A percentile compares a stretch with the other conserved stretches of the same genome.
These are phyloP conservation scores for Acrossocheilus fasciatus DNA, from an alignment of 2,797 vertebrate species.

Conservation along the genomic window DNA sequence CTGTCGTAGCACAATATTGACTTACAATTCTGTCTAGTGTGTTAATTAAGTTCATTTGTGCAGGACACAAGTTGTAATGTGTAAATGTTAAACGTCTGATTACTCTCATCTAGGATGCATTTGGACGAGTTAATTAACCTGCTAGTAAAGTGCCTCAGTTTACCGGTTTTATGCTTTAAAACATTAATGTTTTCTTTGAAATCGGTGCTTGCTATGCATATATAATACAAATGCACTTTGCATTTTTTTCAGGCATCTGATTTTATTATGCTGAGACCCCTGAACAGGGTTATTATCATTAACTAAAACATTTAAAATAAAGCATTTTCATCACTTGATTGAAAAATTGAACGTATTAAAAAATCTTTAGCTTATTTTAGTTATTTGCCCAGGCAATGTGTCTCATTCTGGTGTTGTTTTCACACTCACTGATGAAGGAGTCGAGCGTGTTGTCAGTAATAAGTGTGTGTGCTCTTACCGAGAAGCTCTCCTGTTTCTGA, in stretches of 20 bases:
- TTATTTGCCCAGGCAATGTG: neutral
- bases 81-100: too few species aligned
- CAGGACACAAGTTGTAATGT: too few species aligned
- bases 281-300: neutral
- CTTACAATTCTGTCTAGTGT: too few species aligned
- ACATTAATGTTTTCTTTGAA: too few species aligned
- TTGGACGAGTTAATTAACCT: too few species aligned
- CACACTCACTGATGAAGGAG: too few species aligned
- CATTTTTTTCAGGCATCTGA: neutral
- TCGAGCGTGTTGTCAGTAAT: neutral
- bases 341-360: too few species aligned
- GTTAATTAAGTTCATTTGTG: too few species aligned
- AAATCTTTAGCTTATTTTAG: too few species aligned
- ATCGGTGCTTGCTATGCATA: neutral
- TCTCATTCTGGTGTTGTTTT: neutral
- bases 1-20: too few species aligned
- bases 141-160: too few species aligned
- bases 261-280: neutral
- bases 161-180: too few species aligned
- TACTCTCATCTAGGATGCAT: neutral
- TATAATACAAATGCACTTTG: neutral
- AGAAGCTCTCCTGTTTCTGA: constrained; percentile 93
- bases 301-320: neutral
- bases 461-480: constrained; percentile 81
- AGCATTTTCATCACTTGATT: neutral